phyloP scores from a whole-genome alignment of 2,113 vertebrate species.

The Oreochromis tanganicae region DNA sequence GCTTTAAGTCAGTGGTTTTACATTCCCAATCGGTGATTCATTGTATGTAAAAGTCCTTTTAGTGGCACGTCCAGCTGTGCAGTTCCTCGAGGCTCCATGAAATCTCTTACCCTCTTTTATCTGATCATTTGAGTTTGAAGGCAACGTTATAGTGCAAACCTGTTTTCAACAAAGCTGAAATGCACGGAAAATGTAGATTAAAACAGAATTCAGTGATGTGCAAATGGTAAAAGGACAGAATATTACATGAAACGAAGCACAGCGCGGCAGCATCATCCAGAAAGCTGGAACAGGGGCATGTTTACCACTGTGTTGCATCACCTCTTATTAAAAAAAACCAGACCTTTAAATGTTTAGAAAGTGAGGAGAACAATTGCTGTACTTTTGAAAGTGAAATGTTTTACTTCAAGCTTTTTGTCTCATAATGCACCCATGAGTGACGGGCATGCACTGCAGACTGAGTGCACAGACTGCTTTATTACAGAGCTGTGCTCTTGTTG shows the following conservation, averaged over 20 bases:
- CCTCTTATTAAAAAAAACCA: background rate
- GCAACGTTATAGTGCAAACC: background rate
- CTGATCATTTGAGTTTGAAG: background rate
- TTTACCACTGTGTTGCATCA: background rate
- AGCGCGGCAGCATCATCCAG: background rate
- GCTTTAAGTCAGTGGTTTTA: background rate
- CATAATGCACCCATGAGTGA: background rate
- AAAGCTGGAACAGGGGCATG: background rate
- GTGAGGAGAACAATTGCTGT: background rate
- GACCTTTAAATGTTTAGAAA: background rate
- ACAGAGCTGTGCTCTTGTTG: background rate
- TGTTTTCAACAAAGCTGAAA: background rate
- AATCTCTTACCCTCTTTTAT: background rate
- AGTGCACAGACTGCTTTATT: background rate
- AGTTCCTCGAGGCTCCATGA: background rate
- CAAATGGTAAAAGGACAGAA: background rate
- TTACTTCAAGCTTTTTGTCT: background rate
- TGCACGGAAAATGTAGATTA: background rate
- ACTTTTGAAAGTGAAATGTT: background rate
- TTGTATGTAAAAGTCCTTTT: background rate
- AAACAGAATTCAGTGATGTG: background rate
- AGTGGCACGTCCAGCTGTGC: background rate
- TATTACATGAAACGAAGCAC: background rate
- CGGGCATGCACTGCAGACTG: background rate
- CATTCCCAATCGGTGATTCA: background rate